These are phyloP conservation scores for Fragum fragum DNA, from an alignment of 2,888 invertebrate species.

Conservation along the genomic window DNA sequence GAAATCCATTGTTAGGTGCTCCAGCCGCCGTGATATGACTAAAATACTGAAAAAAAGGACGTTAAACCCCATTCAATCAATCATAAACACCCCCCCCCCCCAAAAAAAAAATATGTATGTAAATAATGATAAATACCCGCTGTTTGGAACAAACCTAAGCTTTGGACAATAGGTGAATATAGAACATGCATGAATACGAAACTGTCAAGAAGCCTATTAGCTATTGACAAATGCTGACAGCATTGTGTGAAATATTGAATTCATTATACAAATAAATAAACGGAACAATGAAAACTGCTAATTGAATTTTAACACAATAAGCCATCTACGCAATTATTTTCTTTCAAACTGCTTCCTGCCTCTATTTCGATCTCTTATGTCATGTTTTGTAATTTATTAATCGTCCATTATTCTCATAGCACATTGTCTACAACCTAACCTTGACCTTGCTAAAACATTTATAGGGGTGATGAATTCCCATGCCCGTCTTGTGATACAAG, in stretches of 20 bases:
- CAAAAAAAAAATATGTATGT: too few relatives aligned
- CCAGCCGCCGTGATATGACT: too few relatives aligned
- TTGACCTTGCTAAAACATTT: not conserved
- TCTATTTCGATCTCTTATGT: not conserved
- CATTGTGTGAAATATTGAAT: constrained; percentile 9
- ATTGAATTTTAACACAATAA: constrained; percentile 26
- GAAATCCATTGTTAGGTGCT: too few relatives aligned
- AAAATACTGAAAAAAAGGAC: too few relatives aligned
- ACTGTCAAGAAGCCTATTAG: not conserved
- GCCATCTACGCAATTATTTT: constrained; percentile 16
- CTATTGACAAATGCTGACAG: constrained; percentile 14
- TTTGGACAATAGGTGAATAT: constrained; percentile 4
- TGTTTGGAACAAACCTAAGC: not conserved
- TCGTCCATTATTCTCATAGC: not conserved
- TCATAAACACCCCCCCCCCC: too few relatives aligned
- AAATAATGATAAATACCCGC: not conserved
- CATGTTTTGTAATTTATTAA: not conserved
- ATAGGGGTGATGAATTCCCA: too few relatives aligned
- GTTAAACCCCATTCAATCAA: too few relatives aligned
- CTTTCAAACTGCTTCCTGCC: not conserved
- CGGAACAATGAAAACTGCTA: constrained; percentile 12
- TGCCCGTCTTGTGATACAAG: too few relatives aligned
- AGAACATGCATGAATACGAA: constrained; percentile 15
- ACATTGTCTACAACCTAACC: not conserved
- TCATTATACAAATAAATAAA: constrained; percentile 24